Percentiles rank a stretch among this genome's conserved stretches.
Evolutionary conservation across 2,888 invertebrate species (phyloP).

Genomic region (Monoplex corrugatus): DNA sequence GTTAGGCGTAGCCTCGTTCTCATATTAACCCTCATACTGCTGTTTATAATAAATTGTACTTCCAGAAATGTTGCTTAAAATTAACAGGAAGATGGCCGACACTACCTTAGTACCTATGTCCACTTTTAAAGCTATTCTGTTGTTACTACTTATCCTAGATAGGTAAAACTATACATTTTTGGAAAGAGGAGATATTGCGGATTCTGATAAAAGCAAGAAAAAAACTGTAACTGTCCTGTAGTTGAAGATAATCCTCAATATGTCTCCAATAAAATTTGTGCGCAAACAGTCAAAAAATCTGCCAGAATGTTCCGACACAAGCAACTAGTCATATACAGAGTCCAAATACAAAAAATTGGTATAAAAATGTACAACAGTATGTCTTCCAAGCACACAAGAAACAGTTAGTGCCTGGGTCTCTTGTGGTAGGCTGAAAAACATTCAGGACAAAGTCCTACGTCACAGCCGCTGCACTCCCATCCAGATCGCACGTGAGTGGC

Average conservation of each 20-base stretch:
- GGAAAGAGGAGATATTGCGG: neutral
- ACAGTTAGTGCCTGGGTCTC: neutral
- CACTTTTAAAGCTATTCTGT: neutral
- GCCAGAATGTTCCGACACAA: neutral
- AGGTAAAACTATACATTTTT: neutral
- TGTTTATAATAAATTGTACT: neutral
- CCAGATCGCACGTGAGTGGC: neutral
- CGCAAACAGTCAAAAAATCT: neutral
- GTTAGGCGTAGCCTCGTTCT: no score
- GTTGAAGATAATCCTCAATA: neutral
- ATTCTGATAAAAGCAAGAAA: neutral
- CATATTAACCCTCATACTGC: neutral
- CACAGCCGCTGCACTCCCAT: neutral
- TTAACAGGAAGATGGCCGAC: neutral
- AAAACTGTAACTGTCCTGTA: neutral
- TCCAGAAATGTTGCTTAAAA: conserved; percentile 6
- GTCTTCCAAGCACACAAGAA: neutral
- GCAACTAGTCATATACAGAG: neutral
- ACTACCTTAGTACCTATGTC: no score
- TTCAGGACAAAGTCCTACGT: conserved; percentile 12
- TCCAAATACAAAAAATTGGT: neutral
- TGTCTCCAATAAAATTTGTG: neutral
- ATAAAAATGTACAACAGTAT: neutral
- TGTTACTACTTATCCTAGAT: neutral
- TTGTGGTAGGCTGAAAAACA: conserved; percentile 10